Base-by-base conservation (phyloP, 2,113 vertebrate genomes). In the Propithecus coquereli region DNA sequence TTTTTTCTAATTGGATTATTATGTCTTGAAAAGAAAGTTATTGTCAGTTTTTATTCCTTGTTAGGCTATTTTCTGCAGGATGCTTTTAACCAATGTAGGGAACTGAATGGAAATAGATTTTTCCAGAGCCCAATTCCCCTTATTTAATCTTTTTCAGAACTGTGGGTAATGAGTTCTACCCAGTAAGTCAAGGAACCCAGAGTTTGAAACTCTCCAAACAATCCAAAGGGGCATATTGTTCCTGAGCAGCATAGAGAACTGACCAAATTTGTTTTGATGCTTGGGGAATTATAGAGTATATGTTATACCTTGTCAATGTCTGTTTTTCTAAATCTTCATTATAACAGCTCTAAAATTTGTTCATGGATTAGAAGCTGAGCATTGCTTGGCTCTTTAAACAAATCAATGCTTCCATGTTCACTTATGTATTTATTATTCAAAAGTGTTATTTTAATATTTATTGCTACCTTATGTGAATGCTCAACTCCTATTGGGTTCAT, bases 391-490 rank as follows among this genome's bases (percentile, higher is more conserved):
- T 96, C 40, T 96, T 82, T 77, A 97, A 94, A 86, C 61, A 94
- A 92, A 85, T 95, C 92, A 95, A 0, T 94, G 91, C 90, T 88
- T 97, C 90, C 63, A 71, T 61, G 74, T 88, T 97, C 92, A 71
- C 74, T 63, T 89, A 73, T 10, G 45, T 98, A 97, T 97, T 98
- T 98, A 98, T 97, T 98, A 85, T 95, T 97, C 95, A 95, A 25
- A 97, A 97, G 85, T 97, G 79, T 97, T 96, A 94, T 94, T 97
- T 97, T 97, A 97, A 90, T 98, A 98, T 98, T 98, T 98, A 98
- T 98, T 98, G 88, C 83, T 95, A 73, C 45, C 68, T 97, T 97
- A 81, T 95, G 73, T 97, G 97, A 98, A 96, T 94, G 95, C 90
- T 96, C 52, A 81, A 30, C 70, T 95, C 61, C 65, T 90, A 0